These are phyloP conservation scores for Paragorgia papillata DNA, from an alignment of 92 coral and sea anemone species.

Conservation along the genomic window DNA sequence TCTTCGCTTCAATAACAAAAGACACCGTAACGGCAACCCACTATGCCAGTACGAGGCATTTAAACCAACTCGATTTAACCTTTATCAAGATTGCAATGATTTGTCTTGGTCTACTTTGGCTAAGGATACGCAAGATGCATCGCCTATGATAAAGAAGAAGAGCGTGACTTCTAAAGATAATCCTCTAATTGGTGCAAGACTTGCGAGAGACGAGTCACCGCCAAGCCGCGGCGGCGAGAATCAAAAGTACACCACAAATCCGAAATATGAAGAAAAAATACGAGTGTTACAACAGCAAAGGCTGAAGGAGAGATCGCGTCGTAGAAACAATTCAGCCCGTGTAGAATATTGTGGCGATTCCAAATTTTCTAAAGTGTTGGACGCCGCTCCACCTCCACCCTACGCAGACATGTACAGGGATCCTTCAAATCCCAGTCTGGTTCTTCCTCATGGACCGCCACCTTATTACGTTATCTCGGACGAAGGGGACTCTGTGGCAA, in stretches of 20 bases:
- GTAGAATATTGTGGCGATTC: slow-evolving; percentile 5
- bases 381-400: not conserved
- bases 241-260: slow-evolving; percentile 20
- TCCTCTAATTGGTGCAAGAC: slow-evolving; percentile 40
- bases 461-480: slow-evolving; percentile 37
- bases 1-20: slow-evolving; percentile 35
- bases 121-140: slow-evolving; percentile 12
- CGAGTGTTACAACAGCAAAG: slow-evolving; percentile 38
- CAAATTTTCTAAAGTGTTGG: not conserved
- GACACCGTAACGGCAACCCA: slow-evolving; percentile 26
- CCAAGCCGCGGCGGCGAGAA: slow-evolving; percentile 9
- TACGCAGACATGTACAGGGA: not conserved
- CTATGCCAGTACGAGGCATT: slow-evolving; percentile 33
- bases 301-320: slow-evolving; percentile 35
- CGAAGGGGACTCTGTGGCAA: slow-evolving; percentile 36
- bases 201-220: slow-evolving; percentile 32
- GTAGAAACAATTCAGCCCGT: slow-evolving; percentile 38
- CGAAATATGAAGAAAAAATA: slow-evolving; percentile 36
- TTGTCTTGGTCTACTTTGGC: slow-evolving; percentile 9
- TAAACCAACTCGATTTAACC: slow-evolving; percentile 42
- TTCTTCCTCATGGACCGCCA: slow-evolving; percentile 2
- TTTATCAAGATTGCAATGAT: slow-evolving; percentile 19
- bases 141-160: slow-evolving; percentile 29
- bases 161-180: slow-evolving; percentile 30
- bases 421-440: not conserved